Percentiles rank a stretch among this genome's conserved stretches.
These are phyloP conservation scores for Macrotis lagotis DNA, from an alignment of 2,113 vertebrate genomes.

Conservation along the genomic window DNA sequence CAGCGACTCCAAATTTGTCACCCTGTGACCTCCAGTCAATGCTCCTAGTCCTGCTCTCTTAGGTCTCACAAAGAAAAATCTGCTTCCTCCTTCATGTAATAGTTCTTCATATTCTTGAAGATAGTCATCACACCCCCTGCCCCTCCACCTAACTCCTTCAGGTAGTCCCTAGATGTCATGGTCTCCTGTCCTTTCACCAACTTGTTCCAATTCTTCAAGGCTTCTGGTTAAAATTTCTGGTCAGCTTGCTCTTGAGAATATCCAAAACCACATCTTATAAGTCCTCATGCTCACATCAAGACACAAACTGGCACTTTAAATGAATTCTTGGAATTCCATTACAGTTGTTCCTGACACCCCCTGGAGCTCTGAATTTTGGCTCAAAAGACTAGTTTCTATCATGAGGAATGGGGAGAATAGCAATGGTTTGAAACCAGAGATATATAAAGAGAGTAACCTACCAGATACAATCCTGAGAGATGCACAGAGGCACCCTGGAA, in stretches of 20 bases:
- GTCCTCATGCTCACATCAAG: background rate
- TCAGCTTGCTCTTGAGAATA: slow-evolving; percentile 16
- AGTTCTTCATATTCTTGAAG: background rate
- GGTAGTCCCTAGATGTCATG: background rate
- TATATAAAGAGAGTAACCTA: background rate
- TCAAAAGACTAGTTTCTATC: background rate
- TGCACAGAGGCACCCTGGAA: background rate
- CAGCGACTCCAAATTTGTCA: background rate
- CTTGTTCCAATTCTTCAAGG: background rate
- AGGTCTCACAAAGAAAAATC: background rate
- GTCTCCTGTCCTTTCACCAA: background rate
- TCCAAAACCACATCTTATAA: background rate
- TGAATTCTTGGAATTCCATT: slow-evolving; percentile 15
- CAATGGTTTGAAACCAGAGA: background rate
- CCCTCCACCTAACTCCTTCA: background rate
- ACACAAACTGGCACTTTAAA: slow-evolving; percentile 29
- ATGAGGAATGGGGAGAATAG: background rate
- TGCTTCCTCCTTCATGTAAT: background rate
- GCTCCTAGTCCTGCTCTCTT: background rate
- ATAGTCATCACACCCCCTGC: background rate
- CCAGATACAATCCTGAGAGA: background rate
- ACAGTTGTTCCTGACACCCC: slow-evolving; percentile 44
- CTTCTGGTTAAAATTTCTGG: background rate
- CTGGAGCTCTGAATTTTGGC: background rate
- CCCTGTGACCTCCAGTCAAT: background rate